phyloP scores from a whole-genome alignment of 2,888 invertebrate species.

The Phaedon cochleariae region DNA sequence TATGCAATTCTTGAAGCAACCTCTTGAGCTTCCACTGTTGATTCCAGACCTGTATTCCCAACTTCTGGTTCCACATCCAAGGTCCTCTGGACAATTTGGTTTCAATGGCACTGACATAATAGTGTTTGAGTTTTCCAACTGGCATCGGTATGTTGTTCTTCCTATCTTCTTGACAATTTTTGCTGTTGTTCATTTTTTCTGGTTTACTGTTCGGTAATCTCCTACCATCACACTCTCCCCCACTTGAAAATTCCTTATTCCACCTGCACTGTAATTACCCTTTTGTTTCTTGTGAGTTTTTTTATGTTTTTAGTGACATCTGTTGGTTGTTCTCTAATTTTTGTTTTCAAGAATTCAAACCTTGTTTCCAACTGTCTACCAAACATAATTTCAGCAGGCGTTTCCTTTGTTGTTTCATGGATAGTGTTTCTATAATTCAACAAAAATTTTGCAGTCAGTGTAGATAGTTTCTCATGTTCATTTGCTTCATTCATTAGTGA shows the following conservation, averaged over 20 bases:
- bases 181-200: neutral
- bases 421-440: constrained; percentile 15
- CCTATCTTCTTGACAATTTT: neutral
- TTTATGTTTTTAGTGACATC: neutral
- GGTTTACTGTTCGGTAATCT: constrained; percentile 8
- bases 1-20: neutral
- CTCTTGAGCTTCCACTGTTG: neutral
- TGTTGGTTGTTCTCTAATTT: neutral
- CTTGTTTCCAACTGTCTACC: neutral
- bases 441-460: constrained; percentile 17
- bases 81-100: neutral
- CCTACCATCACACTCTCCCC: neutral
- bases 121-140: neutral
- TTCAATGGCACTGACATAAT: neutral
- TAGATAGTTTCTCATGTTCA: neutral
- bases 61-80: neutral
- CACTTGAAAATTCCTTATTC: neutral
- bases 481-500: constrained; percentile 9
- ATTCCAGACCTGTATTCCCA: neutral
- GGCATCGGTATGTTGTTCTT: neutral
- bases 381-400: neutral
- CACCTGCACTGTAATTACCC: neutral
- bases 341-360: neutral
- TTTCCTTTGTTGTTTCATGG: neutral
- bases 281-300: neutral